phyloP scores from a whole-genome alignment of 2,113 vertebrate genomes.

The Maccullochella peelii region DNA sequence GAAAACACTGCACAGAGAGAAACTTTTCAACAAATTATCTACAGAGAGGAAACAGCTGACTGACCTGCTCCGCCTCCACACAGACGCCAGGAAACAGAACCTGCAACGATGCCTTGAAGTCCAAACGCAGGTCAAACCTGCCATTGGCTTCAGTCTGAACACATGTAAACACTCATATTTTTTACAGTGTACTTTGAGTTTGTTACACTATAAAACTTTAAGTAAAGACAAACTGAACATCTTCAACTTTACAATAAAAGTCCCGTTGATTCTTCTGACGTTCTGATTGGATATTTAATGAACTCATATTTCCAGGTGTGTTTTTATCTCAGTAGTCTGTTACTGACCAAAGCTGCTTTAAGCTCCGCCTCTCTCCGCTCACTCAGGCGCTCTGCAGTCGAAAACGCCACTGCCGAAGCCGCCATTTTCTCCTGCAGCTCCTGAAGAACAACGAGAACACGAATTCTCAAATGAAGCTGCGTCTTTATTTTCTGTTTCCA shows the following conservation, averaged over 20 bases:
- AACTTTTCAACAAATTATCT: too few species aligned
- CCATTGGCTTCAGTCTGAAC: not conserved
- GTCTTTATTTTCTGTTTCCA: too few species aligned
- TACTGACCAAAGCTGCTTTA: constrained; percentile 25
- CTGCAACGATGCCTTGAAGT: constrained; percentile 34
- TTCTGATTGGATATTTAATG: too few species aligned
- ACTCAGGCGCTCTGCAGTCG: not conserved
- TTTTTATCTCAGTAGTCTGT: too few species aligned
- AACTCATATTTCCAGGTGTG: too few species aligned
- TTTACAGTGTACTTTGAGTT: too few species aligned
- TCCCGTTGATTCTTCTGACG: too few species aligned
- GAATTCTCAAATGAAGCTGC: too few species aligned
- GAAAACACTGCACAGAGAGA: too few species aligned
- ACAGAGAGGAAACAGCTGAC: constrained; percentile 5
- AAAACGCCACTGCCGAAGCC: not conserved
- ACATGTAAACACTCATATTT: not conserved
- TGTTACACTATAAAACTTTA: too few species aligned
- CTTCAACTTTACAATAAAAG: too few species aligned
- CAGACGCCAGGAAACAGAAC: constrained; percentile 23
- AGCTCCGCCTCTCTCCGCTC: constrained; percentile 31
- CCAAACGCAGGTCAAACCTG: not conserved
- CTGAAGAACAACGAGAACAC: not conserved
- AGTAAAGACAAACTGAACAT: too few species aligned
- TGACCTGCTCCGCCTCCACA: constrained; percentile 28
- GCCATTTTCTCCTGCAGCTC: constrained; percentile 19